Evolutionary conservation across 1,140 invertebrate genomes (phyloP), one percentile per base, ranked within the genome.

Genomic region (Bradynema listronoti): DNA sequence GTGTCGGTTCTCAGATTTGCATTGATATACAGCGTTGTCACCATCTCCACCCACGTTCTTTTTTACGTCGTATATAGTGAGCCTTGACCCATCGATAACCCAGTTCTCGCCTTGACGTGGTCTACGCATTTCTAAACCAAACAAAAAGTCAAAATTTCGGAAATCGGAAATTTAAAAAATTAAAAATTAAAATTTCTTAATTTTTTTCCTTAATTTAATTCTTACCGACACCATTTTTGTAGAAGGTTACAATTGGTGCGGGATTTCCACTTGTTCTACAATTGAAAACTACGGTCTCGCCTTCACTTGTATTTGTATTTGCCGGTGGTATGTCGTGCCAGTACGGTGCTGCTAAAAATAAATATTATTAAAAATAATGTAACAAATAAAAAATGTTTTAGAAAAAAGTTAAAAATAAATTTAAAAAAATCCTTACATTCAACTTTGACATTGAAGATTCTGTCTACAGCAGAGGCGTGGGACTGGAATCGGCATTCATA

Each of bases 11-110:
- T 92, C 95, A 0, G 91, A 91, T 81, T 99, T 99, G 80, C 93
- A 98, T 46, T 95, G 92, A 74, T 94, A 92, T 79, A 97, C 96
- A 60, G 91, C 91, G 11, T 92, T 95, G 79, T 99, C 94, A 41
- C 74, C 74, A 22, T 45, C 53, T 14, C 74, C 74, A 27, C 69
- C 63, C 19, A 84, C 84, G n/a, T 76, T 71, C 79, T 91, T 91
- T 24, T 83, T 83, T 19, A 98, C 81, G 68, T 88, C 87, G 11
- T 86, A 84, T 60, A 97, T 89, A 1, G 85, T 83, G 41, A 98
- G 88, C 33, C 83, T 85, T 75, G 91, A 79, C 36, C 78, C 78
- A 55, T 76, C 84, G 56, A 78, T 79, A 63, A 78, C 81, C 61
- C 83, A 83, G 52, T 90, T 83, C 30, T 74, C 71, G 25, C 57